A percentile compares a stretch with the other conserved stretches of the same genome.
These are phyloP conservation scores for Phylloscopus trochilus DNA, from an alignment of 2,113 vertebrate genomes.

Conservation along the genomic window DNA sequence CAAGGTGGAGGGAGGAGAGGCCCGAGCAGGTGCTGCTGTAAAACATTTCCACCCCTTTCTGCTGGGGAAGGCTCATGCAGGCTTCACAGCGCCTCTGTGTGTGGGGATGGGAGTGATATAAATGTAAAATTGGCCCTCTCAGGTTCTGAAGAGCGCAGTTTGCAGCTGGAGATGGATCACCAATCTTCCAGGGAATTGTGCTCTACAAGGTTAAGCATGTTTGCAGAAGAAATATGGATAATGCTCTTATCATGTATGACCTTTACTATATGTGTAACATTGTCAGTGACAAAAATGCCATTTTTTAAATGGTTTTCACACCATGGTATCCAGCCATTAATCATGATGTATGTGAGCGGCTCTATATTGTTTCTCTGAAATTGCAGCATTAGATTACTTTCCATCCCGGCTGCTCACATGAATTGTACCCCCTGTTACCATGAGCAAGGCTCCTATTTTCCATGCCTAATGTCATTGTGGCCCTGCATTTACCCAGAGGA, in stretches of 20 bases:
- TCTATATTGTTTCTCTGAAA: constrained; percentile 48
- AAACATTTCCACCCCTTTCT: neutral
- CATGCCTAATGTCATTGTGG: neutral
- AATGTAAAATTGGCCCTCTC: constrained; percentile 53
- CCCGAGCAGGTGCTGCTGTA: neutral
- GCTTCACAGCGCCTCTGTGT: neutral
- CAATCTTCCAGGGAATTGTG: constrained; percentile 50
- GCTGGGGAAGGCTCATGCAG: neutral
- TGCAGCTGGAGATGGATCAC: constrained; percentile 51
- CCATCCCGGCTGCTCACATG: neutral
- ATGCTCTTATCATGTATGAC: constrained; percentile 66
- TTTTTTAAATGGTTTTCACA: constrained; percentile 70
- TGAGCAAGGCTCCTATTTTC: constrained; percentile 33
- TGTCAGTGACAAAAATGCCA: constrained; percentile 67
- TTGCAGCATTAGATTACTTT: constrained; percentile 45
- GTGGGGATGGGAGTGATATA: neutral
- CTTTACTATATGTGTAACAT: constrained; percentile 61
- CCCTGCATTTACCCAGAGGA: constrained; percentile 13
- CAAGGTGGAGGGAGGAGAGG: neutral
- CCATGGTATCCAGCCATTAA: constrained; percentile 65
- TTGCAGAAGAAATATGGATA: constrained; percentile 67
- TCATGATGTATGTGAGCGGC: constrained; percentile 51
- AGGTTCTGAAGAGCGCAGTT: constrained; percentile 15
- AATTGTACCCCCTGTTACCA: constrained; percentile 14
- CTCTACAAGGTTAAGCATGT: constrained; percentile 69